Evolutionary conservation across 2,113 vertebrate species (phyloP), one percentile per base, ranked within the genome.

Genomic region (Fulica atra): DNA sequence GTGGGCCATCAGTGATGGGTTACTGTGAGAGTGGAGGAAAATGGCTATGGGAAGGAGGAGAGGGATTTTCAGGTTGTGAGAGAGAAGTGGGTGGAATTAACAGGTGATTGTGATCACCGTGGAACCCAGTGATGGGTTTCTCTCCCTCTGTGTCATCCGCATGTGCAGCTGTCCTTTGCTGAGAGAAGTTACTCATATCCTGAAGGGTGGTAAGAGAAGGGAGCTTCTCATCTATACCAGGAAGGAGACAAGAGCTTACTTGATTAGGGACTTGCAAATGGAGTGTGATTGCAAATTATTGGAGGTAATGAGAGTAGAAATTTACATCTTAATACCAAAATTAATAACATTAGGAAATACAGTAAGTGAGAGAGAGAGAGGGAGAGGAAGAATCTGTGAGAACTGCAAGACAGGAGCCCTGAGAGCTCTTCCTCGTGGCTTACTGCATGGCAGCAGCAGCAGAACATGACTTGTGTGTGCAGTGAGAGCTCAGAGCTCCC

Each of bases 251-350:
- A 71, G 76, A 86, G 59, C 54, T 92, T 87, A 84, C 86, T 95
- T 94, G 81, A 92, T 92, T 82, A 93, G 70, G 70, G 80, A 81
- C 93, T 95, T 96, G 92, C 83, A 96, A 65, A 61, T 79, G 90
- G 53, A 94, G 53, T 74, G 44, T 89, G 80, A 89, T 66, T 94
- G 83, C 70, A 82, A 95, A 94, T 92, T 89, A 81, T 1, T 92
- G 72, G 86, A 88, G 65, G 72, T 93, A 92, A 90, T 42, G 53
- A 86, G 83, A 86, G 23, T 51, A 84, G 96, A 92, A 94, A 89
- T 91, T 38, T 88, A 81, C 69, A 79, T 81, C 44, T 74, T 93
- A 81, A 86, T 92, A 84, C 65, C 57, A 81, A 94, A 93, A 93
- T 91, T 85, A 88, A 59, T 92, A 89, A 70, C 42, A 64, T 83